Evolutionary conservation across 2,888 invertebrate species (phyloP).

Genomic region (Lochmaea capreae): DNA sequence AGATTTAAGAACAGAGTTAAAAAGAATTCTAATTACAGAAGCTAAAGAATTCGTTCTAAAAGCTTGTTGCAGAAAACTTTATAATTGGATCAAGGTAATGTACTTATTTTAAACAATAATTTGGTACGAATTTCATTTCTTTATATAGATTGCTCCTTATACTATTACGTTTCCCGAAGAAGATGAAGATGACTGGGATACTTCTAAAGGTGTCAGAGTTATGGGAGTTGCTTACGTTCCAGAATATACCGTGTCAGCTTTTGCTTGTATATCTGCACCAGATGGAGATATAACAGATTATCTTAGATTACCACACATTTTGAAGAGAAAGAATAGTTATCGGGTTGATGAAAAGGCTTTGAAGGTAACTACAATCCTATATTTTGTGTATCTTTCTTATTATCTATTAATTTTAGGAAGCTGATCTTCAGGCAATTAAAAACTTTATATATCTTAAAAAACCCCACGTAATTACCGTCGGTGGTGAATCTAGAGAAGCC

Average conservation of each 20-base stretch:
- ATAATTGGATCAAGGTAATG: slow-evolving; percentile 90
- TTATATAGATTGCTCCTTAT: slow-evolving; percentile 76
- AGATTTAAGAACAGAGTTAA: slow-evolving; percentile 87
- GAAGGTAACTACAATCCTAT: slow-evolving; percentile 49
- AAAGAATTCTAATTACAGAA: slow-evolving; percentile 82
- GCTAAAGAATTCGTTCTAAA: slow-evolving; percentile 87
- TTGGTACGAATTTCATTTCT: slow-evolving; percentile 60
- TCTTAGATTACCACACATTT: slow-evolving; percentile 85
- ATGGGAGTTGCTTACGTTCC: slow-evolving; percentile 91
- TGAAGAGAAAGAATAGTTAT: slow-evolving; percentile 83
- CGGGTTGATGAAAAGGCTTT: slow-evolving; percentile 75
- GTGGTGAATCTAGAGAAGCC: slow-evolving; percentile 92
- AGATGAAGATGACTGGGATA: slow-evolving; percentile 93
- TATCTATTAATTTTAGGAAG: slow-evolving; percentile 62
- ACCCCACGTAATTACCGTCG: slow-evolving; percentile 86
- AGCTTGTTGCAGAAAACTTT: slow-evolving; percentile 86
- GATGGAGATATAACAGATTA: slow-evolving; percentile 95
- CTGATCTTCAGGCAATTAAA: slow-evolving; percentile 75
- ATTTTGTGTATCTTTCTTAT: too few relatives aligned
- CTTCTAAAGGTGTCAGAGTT: slow-evolving; percentile 84
- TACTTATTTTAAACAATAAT: too few relatives aligned
- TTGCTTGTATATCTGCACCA: slow-evolving; percentile 86
- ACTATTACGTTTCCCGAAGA: slow-evolving; percentile 79
- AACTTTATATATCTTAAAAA: slow-evolving; percentile 91
- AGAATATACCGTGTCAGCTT: slow-evolving; percentile 86